Conservation (phyloP, 2,888 invertebrate species). For the Cheilosia pagana region DNA sequence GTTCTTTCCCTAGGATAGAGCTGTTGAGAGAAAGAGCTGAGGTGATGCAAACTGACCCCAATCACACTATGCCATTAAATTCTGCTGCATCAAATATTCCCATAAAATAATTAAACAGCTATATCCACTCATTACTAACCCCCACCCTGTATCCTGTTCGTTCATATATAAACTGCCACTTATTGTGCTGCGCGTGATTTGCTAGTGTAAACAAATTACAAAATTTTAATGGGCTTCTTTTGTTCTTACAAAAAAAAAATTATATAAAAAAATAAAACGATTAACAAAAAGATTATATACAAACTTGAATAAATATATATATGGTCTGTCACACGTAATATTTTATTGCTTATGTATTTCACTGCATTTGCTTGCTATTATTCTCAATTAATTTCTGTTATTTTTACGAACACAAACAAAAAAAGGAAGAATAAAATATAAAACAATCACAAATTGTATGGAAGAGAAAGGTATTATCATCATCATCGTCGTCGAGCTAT, state of each 20-base stretch:
- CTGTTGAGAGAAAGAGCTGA: no score
- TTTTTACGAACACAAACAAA: conserved; percentile 31
- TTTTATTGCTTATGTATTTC: conserved; percentile 3
- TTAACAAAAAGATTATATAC: conserved; percentile 41
- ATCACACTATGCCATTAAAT: no score
- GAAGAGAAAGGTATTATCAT: conserved; percentile 52
- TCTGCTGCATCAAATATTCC: not conserved
- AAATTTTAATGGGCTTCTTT: conserved; percentile 19
- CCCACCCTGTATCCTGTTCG: conserved; percentile 9
- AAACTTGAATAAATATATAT: conserved; percentile 59
- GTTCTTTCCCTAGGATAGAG: no score
- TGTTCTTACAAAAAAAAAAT: conserved; percentile 2
- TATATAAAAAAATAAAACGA: not conserved
- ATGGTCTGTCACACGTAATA: not conserved
- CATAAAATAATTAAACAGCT: not conserved
- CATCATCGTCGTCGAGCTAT: conserved; percentile 34
- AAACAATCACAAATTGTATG: conserved; percentile 70
- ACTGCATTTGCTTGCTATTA: not conserved
- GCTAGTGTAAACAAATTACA: conserved; percentile 25
- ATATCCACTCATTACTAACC: not conserved
- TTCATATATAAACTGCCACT: conserved; percentile 41
- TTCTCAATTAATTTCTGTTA: conserved; percentile 24
- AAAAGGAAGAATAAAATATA: conserved; percentile 18
- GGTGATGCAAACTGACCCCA: no score
- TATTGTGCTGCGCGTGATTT: conserved; percentile 35